phyloP scores from a whole-genome alignment of 1,140 invertebrate species.

The Ips typographus region DNA sequence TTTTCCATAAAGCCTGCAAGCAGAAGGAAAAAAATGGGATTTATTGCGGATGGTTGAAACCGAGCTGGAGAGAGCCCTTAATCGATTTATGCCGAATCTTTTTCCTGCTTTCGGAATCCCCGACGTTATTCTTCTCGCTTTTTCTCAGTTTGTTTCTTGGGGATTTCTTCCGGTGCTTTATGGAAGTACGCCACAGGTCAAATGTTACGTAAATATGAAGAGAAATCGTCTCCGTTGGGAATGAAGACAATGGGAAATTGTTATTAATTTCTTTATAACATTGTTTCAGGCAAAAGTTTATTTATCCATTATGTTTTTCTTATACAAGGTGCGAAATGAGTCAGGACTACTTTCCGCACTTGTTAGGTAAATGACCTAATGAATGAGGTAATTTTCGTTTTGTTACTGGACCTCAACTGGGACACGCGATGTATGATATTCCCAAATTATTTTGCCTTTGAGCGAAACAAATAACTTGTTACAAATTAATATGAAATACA shows the following conservation, averaged over 20 bases:
- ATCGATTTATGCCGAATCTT: conserved; percentile 21
- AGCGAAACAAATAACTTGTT: too few relatives aligned
- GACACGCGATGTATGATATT: too few relatives aligned
- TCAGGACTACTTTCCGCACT: too few relatives aligned
- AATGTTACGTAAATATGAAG: conserved; percentile 1
- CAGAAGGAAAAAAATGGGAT: conserved; percentile 13
- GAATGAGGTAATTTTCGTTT: too few relatives aligned
- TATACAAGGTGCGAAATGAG: too few relatives aligned
- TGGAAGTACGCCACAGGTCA: not conserved
- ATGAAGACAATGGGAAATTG: not conserved
- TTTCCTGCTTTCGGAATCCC: not conserved
- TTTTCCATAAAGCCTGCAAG: conserved; percentile 4
- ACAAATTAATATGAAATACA: too few relatives aligned
- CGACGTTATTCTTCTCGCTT: not conserved
- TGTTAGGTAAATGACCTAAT: too few relatives aligned
- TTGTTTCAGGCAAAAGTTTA: too few relatives aligned
- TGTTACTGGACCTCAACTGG: too few relatives aligned
- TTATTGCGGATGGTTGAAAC: conserved; percentile 11
- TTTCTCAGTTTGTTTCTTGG: not conserved
- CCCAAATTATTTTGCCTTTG: too few relatives aligned
- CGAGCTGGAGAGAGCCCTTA: not conserved
- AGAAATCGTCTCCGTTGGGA: not conserved
- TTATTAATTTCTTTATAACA: too few relatives aligned
- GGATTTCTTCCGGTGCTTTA: not conserved
- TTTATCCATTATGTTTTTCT: too few relatives aligned